A percentile compares a stretch with the other conserved stretches of the same genome.
Conservation (phyloP, 2,113 vertebrate genomes). For the Dermatemys mawii region DNA sequence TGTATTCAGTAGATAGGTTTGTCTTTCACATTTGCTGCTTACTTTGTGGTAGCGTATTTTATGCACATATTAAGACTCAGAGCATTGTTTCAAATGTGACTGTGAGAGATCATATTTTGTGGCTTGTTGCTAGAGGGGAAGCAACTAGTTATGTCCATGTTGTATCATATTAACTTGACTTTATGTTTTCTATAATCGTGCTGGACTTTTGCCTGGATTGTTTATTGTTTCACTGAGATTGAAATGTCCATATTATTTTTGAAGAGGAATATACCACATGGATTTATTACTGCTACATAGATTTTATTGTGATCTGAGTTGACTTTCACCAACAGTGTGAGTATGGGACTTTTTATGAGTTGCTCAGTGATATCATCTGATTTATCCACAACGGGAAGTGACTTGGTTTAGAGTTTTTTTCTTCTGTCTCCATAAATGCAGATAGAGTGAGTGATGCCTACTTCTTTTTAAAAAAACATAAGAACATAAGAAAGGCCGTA, state of each 20-base stretch:
- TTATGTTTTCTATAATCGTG: background rate
- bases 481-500: too few relatives aligned
- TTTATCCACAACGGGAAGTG: slow-evolving; percentile 1
- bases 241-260: background rate
- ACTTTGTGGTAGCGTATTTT: background rate
- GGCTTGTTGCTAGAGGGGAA: background rate
- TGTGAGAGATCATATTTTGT: background rate
- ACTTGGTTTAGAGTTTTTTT: slow-evolving; percentile 13
- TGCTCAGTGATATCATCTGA: background rate
- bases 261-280: background rate
- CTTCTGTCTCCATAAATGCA: background rate
- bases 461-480: too few relatives aligned
- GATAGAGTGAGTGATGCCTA: background rate
- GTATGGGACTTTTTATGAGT: background rate
- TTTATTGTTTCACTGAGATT: background rate
- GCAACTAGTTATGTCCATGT: background rate
- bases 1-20: background rate
- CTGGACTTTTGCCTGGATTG: background rate
- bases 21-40: background rate
- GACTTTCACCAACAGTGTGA: background rate
- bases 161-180: background rate
- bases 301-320: background rate
- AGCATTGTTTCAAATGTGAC: background rate
- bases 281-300: background rate
- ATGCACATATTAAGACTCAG: background rate